Base-by-base conservation (phyloP, 1,140 invertebrate species). In the Manduca sexta region DNA sequence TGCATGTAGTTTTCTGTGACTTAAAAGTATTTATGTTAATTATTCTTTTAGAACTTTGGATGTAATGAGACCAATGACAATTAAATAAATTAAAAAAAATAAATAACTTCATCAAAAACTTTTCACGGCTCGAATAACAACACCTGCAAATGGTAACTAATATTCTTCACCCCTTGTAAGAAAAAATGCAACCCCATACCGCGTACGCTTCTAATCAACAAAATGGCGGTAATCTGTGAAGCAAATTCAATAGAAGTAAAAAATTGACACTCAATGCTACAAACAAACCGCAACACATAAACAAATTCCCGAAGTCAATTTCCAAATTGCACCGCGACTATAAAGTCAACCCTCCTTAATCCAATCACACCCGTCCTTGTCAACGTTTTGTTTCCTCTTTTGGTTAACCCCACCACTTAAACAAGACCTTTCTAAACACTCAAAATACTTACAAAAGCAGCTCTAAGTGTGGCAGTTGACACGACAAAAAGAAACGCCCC, bases 301-400 rank as follows among this genome's bases (percentile, higher is more conserved):
- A 80, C 81, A 83, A 76, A 84, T 81, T 76, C 60, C 71, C 47
- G 51, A 69, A 83, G 75, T 80, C 79, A 85, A 85, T 85, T 77
- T 85, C 66, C 67, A 85, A 85, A 85, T 80, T 78, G 81, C 72
- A 56, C 60, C 53, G 62, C 69, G 65, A 79, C 69, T 67, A 75
- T 84, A 78, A 81, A 80, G 71, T 77, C 72, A 80, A 82, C 80
- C 81, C 81, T 76, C 75, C 76, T 69, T 84, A 81, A 84, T 82
- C 70, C 78, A 69, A 82, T 84, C 78, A 72, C 73, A 79, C 74
- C 74, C 56, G 66, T 63, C 64, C 74, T 74, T 82, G 77, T 81
- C 77, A 82, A 80, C 81, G 69, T 82, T 84, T 84, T 81, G 78
- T 82, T 82, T 71, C 62, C 56, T 72, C 52, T 72, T 67, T 71